Percentiles rank a stretch among this genome's conserved stretches.
These are phyloP conservation scores for Agapornis canus DNA, from an alignment of 2,797 vertebrate genomes.

Conservation along the genomic window DNA sequence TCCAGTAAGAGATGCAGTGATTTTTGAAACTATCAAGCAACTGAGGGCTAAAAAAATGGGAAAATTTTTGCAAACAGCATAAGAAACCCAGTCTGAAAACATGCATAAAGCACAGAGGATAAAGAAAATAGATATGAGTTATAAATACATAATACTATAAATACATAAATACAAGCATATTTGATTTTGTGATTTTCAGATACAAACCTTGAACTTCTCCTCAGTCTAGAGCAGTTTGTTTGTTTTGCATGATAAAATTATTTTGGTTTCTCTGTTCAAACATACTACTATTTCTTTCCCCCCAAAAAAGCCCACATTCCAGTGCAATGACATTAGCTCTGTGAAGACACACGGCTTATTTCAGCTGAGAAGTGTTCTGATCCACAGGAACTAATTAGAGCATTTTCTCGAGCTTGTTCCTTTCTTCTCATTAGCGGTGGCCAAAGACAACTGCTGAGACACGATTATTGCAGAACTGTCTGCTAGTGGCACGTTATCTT, in stretches of 20 bases:
- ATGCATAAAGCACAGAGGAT: background rate
- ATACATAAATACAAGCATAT: background rate
- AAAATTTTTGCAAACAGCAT: background rate
- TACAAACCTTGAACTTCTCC: background rate
- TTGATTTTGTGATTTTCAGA: constrained; percentile 13
- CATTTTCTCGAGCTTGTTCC: background rate
- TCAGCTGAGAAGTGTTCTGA: constrained; percentile 38
- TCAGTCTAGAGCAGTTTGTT: background rate
- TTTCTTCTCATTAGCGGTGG: constrained; percentile 67
- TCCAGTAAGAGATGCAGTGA: background rate
- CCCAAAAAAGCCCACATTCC: background rate
- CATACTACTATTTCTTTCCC: background rate
- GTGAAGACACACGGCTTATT: constrained; percentile 23
- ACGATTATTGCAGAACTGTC: constrained; percentile 32
- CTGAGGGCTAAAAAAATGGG: background rate
- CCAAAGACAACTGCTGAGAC: constrained; percentile 60
- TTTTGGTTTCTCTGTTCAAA: constrained; percentile 18
- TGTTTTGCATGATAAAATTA: background rate
- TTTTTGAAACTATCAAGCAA: background rate
- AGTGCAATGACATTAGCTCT: constrained; percentile 13
- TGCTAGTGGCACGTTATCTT: constrained; percentile 6
- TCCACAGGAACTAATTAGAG: constrained; percentile 52
- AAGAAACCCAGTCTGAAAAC: background rate
- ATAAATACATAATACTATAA: background rate
- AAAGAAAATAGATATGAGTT: background rate